Evolutionary conservation across 2,888 invertebrate genomes (phyloP).

Genomic region (Podotricha telesiphe): DNA sequence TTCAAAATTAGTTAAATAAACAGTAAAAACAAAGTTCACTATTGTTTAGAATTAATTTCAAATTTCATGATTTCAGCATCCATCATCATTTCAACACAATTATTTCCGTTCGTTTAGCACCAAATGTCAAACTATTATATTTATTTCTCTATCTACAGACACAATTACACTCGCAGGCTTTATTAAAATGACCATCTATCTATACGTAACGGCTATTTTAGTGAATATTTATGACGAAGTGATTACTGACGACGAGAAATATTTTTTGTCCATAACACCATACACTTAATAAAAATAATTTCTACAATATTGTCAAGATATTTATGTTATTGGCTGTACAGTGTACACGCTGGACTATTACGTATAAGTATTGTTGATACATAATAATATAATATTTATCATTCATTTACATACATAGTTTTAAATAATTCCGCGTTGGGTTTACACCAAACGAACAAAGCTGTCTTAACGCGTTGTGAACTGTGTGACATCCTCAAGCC

Average conservation of each 20-base stretch:
- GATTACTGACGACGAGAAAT: conserved; percentile 21
- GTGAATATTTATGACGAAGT: conserved; percentile 16
- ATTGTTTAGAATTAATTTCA: neutral
- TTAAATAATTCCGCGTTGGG: neutral
- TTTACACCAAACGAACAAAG: conserved; percentile 21
- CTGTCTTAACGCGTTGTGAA: neutral
- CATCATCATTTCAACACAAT: conserved; percentile 39
- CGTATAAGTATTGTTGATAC: neutral
- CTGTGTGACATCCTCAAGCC: neutral
- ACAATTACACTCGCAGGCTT: conserved; percentile 44
- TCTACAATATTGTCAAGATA: conserved; percentile 34
- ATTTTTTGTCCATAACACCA: neutral
- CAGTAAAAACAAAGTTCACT: neutral
- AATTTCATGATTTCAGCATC: conserved; percentile 16
- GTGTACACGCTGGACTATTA: conserved; percentile 20
- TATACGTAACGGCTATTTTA: conserved; percentile 43
- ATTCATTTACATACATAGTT: conserved; percentile 1
- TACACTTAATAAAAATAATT: conserved; percentile 26
- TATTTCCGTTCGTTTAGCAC: conserved; percentile 72
- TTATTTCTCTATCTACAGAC: conserved; percentile 66
- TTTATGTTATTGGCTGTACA: conserved; percentile 21
- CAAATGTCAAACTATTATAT: conserved; percentile 75
- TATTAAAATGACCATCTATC: conserved; percentile 49
- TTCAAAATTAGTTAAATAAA: conserved; percentile 1
- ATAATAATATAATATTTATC: neutral